Percentiles rank a stretch among this genome's conserved stretches.
These are phyloP conservation scores for Quadriops clusia DNA, from an alignment of 2,888 invertebrate species.

Conservation along the genomic window DNA sequence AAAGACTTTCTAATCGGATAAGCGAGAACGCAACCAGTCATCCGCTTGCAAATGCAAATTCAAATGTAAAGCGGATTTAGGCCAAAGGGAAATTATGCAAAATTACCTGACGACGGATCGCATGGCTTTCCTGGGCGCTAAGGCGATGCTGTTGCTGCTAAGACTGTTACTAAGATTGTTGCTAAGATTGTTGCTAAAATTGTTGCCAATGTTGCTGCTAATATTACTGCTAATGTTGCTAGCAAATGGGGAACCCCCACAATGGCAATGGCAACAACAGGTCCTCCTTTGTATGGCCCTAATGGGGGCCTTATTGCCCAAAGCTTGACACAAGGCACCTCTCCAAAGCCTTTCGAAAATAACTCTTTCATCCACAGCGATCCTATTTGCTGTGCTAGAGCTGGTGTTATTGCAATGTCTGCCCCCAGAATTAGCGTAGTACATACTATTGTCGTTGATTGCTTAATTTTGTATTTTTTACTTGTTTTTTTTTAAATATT, in stretches of 20 bases:
- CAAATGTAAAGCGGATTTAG: too few species aligned
- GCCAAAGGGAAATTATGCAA: too few species aligned
- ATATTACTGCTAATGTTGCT: too few species aligned
- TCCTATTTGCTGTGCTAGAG: slow-evolving; percentile 5
- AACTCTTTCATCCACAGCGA: slow-evolving; percentile 46
- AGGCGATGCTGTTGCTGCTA: too few species aligned
- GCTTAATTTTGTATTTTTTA: slow-evolving; percentile 5
- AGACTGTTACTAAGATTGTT: too few species aligned
- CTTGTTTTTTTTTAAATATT: slow-evolving; percentile 1
- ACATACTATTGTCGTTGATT: too few species aligned
- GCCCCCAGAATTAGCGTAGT: slow-evolving; percentile 32
- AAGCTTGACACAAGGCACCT: slow-evolving; percentile 39
- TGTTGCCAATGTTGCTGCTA: slow-evolving; percentile 7
- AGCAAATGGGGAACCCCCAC: slow-evolving; percentile 28
- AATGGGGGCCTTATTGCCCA: slow-evolving; percentile 23
- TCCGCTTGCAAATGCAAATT: too few species aligned
- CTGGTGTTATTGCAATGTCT: background rate
- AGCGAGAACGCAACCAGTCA: too few species aligned
- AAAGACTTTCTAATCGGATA: too few species aligned
- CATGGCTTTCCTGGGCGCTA: slow-evolving; percentile 44
- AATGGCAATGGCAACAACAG: slow-evolving; percentile 39
- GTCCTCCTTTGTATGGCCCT: slow-evolving; percentile 24
- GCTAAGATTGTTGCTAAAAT: too few species aligned
- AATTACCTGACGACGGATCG: slow-evolving; percentile 59
- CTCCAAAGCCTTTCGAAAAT: slow-evolving; percentile 65